phyloP scores from a whole-genome alignment of 2,113 vertebrate genomes.

The Caranx ignobilis region DNA sequence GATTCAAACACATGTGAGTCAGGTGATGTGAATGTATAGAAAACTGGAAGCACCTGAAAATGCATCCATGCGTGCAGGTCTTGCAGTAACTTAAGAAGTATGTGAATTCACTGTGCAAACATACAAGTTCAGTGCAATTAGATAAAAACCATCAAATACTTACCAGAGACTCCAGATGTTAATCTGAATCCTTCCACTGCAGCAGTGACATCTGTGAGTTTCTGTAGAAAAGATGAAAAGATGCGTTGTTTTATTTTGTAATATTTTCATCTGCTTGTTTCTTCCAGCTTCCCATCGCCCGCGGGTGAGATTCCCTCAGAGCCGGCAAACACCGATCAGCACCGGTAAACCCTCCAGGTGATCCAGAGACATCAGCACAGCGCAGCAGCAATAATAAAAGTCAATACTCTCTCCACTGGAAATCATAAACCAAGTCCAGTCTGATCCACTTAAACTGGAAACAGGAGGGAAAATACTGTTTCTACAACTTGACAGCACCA shows the following conservation, averaged over 20 bases:
- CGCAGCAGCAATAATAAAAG: neutral
- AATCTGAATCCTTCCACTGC: too few species aligned
- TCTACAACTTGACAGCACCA: neutral
- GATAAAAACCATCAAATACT: too few species aligned
- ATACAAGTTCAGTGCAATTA: too few species aligned
- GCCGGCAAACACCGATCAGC: neutral
- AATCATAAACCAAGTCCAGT: neutral
- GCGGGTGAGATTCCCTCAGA: constrained; percentile 63
- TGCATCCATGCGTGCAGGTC: neutral
- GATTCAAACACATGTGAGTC: neutral
- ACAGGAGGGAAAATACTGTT: neutral
- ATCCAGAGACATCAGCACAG: neutral
- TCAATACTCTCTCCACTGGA: neutral
- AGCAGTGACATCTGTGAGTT: too few species aligned
- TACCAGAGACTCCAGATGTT: too few species aligned
- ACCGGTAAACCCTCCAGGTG: neutral
- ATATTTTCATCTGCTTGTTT: neutral
- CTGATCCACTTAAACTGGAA: neutral
- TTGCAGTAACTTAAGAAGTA: neutral
- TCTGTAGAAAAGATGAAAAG: neutral
- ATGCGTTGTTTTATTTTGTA: too few species aligned
- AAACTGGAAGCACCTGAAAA: constrained; percentile 40
- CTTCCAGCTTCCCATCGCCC: constrained; percentile 78
- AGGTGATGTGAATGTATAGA: neutral
- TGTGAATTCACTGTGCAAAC: neutral